Evolutionary conservation across 2,797 vertebrate genomes (phyloP), one percentile per base, ranked within the genome.

Genomic region (Syndactyla subalaris): DNA sequence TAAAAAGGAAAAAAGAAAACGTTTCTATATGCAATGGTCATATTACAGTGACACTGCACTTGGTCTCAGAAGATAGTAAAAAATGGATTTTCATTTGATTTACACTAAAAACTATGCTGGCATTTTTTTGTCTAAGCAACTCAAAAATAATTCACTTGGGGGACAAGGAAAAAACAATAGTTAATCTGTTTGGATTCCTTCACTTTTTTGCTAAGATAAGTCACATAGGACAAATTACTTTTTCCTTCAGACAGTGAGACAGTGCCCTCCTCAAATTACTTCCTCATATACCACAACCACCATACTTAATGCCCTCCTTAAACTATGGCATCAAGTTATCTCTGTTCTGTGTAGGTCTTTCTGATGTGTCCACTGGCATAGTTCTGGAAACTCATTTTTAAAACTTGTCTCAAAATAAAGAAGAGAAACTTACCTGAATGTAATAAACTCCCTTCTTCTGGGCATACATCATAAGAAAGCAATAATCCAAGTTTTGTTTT

Each of bases 391-490:
- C 12, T 51, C 10, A 45, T 63, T 76, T 76, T 87, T 26, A 88
- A 88, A 89, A 85, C 19, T 75, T 54, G 16, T 39, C 59, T 62
- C 67, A 85, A 86, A 87, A 77, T 26, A 91, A 88, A 94, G 30
- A 93, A 70, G 10, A 76, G 5, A 59, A 45, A 82, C 78, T 96
- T 97, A 99, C 99, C 99, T 99, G 99, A 92, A 99, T 99, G 93
- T 99, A 99, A 96, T 99, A 99, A 94, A 98, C 98, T 6, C 99
- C 99, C 97, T 99, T 99, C 97, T 98, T 99, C 96, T 99, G 99
- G 57, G 99, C 99, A 73, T 99, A 99, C 99, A 99, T 99, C 99
- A 99, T 99, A 81, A 99, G 98, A 97, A 99, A 99, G 95, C 99
- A 99, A 92, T 99, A 99, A 97, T 99, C 99, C 97, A 99, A 97